These are phyloP conservation scores for Rhagonycha fulva DNA, from an alignment of 2,888 invertebrate genomes.

Conservation along the genomic window DNA sequence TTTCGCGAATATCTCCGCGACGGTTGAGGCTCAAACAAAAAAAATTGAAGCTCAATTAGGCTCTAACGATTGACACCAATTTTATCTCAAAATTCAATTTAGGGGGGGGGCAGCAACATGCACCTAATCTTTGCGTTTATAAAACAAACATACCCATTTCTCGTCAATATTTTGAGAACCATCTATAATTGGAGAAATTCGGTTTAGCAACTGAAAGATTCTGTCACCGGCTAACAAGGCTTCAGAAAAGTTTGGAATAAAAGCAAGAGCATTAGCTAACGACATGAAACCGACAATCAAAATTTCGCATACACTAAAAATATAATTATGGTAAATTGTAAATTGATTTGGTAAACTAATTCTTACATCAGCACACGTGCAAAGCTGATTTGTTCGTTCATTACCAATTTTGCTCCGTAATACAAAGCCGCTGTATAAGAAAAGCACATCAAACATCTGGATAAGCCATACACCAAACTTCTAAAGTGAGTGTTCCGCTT, in stretches of 20 bases:
- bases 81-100: too few species aligned
- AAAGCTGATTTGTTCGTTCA: slow-evolving; percentile 61
- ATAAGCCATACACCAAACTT: slow-evolving; percentile 70
- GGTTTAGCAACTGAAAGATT: slow-evolving; percentile 66
- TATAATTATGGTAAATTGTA: too few species aligned
- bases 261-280: slow-evolving; percentile 67
- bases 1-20: too few species aligned
- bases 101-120: too few species aligned
- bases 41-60: too few species aligned
- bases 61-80: too few species aligned
- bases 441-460: slow-evolving; percentile 70
- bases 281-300: slow-evolving; percentile 72
- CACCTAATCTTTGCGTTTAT: too few species aligned
- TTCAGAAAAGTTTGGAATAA: too few species aligned
- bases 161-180: slow-evolving; percentile 39
- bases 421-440: slow-evolving; percentile 72
- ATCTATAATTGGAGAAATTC: slow-evolving; percentile 63
- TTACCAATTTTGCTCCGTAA: slow-evolving; percentile 72
- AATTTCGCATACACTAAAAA: slow-evolving; percentile 72
- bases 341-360: too few species aligned
- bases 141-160: slow-evolving; percentile 44
- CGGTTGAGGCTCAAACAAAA: too few species aligned
- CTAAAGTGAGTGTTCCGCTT: slow-evolving; percentile 66
- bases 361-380: too few species aligned
- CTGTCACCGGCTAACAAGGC: slow-evolving; percentile 73